Base-by-base conservation (phyloP, 2,113 vertebrate genomes). In the Paradoxurus hermaphroditus region DNA sequence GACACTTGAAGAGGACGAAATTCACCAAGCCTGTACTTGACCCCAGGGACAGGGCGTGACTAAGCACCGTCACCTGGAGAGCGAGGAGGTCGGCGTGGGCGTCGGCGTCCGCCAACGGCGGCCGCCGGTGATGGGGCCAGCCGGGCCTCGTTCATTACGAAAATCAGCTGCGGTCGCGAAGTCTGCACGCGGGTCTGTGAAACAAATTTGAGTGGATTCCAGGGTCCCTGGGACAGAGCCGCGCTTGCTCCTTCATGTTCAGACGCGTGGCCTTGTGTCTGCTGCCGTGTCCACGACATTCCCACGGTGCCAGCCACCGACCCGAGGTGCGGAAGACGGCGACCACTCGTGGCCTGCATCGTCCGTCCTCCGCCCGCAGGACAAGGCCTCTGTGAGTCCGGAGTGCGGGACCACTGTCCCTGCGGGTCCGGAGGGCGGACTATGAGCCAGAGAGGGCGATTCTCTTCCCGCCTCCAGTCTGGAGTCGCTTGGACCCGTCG, bases 271-370 rank as follows among this genome's bases (percentile, higher is more conserved):
- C 49, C 87, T 63, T 59, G 49, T 19, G 9, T 31, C 2, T 56
- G 41, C 34, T 3, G 3, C 77, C 56, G 1, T 5, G 34, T 92
- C 65, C 68, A 8, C 15, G 41, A 36, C 39, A 65, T 39, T 36
- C 19, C 2, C 4, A 0, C 18, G 2, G 5, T 6, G 21, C 21
- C 31, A 5, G 41, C 3, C 15, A 11, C 36, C 4, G 18, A 25
- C 56, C 56, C 41, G 21, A 46, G 46, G 10, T 16, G 9, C 19
- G 21, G 0, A 7, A 31, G 13, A 11, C 21, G 1, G 0, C 31
- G 72, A 4, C 14, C 3, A 16, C 1, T 31, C 21, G 0, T 5
- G 11, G 21, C 31, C 41, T 39, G 9, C 10, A 3, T 9, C 8
- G 7, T 46, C 65, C 59, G 63, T 8, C n/a, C 27, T 72, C 12